Conservation (phyloP, 2,113 vertebrate genomes). For the Ictalurus punctatus region DNA sequence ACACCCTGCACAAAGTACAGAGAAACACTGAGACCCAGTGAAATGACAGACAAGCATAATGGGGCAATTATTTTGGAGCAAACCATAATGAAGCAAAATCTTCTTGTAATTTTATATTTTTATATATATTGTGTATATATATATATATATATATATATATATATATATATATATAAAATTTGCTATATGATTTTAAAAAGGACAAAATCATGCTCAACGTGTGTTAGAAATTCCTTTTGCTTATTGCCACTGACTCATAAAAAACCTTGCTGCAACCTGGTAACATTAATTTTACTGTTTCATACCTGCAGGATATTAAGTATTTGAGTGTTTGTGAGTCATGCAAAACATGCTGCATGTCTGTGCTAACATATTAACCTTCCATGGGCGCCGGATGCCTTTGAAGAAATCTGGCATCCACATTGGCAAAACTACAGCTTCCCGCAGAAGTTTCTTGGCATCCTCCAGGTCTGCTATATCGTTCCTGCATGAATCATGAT, state of each 20-base stretch:
- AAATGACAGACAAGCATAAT: not conserved
- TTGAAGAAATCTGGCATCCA: slow-evolving; percentile 99
- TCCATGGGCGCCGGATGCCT: slow-evolving; percentile 96
- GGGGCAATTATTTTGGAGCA: not conserved
- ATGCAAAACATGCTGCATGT: not conserved
- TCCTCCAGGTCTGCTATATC: slow-evolving; percentile 97
- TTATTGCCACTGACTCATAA: not conserved
- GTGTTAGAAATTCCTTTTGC: not conserved
- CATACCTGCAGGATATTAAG: not conserved
- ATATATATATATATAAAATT: too few relatives aligned
- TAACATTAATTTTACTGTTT: not conserved
- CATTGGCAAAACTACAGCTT: slow-evolving; percentile 97
- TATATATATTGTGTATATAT: too few relatives aligned
- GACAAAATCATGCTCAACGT: not conserved
- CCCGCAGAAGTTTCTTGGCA: slow-evolving; percentile 87
- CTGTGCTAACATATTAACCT: slow-evolving; percentile 70
- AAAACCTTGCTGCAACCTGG: not conserved
- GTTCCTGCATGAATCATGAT: slow-evolving; percentile 74
- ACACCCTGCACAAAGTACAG: slow-evolving; percentile 78
- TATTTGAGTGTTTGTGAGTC: not conserved
- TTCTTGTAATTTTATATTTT: too few relatives aligned
- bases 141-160: too few relatives aligned
- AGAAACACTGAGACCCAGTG: not conserved
- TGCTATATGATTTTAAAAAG: too few relatives aligned
- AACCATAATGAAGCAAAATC: not conserved